Percentiles rank a stretch among this genome's conserved stretches.
phyloP scores from a whole-genome alignment of 2,888 invertebrate species.

The Steinernema scapterisci region DNA sequence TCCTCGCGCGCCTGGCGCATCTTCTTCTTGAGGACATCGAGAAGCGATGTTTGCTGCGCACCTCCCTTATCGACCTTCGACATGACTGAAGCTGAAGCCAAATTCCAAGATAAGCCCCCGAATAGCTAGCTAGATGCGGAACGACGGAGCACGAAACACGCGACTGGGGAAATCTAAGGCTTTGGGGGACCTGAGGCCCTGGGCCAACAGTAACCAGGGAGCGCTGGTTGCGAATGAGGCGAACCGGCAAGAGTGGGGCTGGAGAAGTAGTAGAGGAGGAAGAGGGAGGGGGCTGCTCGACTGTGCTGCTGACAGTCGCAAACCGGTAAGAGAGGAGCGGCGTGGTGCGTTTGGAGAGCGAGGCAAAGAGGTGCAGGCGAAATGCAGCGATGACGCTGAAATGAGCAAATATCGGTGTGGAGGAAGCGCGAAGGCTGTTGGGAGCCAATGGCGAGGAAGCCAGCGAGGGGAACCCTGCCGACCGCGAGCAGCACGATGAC shows the following conservation, averaged over 20 bases:
- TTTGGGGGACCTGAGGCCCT: neutral
- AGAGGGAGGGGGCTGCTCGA: neutral
- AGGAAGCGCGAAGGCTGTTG: conserved; percentile 8
- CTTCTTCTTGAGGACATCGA: conserved; percentile 98
- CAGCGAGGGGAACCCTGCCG: neutral
- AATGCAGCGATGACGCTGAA: conserved; percentile 2
- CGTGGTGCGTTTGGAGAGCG: conserved; percentile 5
- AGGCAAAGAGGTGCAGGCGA: conserved; percentile 20
- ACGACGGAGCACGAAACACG: neutral
- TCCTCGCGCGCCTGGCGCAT: conserved; percentile 98
- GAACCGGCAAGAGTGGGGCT: neutral
- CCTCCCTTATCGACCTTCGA: conserved; percentile 67
- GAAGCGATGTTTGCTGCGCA: conserved; percentile 72
- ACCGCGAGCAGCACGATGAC: neutral
- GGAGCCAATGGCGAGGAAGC: neutral
- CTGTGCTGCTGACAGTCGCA: conserved; percentile 22
- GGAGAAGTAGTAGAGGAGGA: conserved; percentile 26
- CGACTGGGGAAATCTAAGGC: neutral
- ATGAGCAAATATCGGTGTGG: conserved; percentile 24
- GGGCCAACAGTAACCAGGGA: neutral
- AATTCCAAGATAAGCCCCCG: neutral
- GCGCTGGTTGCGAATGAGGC: conserved; percentile 18
- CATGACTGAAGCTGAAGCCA: conserved; percentile 44
- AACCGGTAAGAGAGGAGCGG: conserved; percentile 26
- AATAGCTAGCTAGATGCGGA: neutral